Evolutionary conservation across 2,888 invertebrate genomes (phyloP).

Genomic region (Mythimna pallens): DNA sequence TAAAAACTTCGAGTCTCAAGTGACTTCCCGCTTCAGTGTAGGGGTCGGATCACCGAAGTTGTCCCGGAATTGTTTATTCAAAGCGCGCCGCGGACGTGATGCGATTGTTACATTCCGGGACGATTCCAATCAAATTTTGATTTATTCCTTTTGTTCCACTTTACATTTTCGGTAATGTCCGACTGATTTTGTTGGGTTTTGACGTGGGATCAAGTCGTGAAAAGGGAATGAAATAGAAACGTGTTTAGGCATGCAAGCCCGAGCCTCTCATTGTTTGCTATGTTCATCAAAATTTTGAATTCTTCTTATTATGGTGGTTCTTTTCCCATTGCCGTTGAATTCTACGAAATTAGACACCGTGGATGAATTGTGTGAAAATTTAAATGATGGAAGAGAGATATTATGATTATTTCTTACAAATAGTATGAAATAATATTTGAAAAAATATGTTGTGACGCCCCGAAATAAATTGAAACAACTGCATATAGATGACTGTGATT

Average conservation of each 20-base stretch:
- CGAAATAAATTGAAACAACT: too few species aligned
- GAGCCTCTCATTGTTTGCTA: conserved; percentile 12
- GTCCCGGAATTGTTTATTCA: conserved; percentile 81
- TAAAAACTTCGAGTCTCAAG: conserved; percentile 26
- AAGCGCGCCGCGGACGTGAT: conserved; percentile 77
- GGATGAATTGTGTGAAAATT: neutral
- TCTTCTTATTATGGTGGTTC: neutral
- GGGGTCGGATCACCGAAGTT: conserved; percentile 67
- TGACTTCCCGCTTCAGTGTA: conserved; percentile 53
- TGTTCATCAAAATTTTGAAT: conserved; percentile 12
- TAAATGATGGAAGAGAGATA: neutral
- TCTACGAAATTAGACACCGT: neutral
- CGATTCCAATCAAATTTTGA: conserved; percentile 82
- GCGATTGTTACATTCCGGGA: conserved; percentile 80
- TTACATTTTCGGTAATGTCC: conserved; percentile 69
- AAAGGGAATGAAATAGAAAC: conserved; percentile 28
- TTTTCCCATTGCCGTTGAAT: neutral
- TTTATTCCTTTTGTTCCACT: conserved; percentile 79
- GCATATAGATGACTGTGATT: too few species aligned
- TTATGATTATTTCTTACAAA: too few species aligned
- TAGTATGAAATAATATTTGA: too few species aligned
- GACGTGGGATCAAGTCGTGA: conserved; percentile 53
- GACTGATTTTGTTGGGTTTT: conserved; percentile 69
- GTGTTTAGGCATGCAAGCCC: conserved; percentile 15
- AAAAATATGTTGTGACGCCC: too few species aligned